These are phyloP conservation scores for Clamator glandarius DNA, from an alignment of 2,797 vertebrate genomes.

Conservation along the genomic window DNA sequence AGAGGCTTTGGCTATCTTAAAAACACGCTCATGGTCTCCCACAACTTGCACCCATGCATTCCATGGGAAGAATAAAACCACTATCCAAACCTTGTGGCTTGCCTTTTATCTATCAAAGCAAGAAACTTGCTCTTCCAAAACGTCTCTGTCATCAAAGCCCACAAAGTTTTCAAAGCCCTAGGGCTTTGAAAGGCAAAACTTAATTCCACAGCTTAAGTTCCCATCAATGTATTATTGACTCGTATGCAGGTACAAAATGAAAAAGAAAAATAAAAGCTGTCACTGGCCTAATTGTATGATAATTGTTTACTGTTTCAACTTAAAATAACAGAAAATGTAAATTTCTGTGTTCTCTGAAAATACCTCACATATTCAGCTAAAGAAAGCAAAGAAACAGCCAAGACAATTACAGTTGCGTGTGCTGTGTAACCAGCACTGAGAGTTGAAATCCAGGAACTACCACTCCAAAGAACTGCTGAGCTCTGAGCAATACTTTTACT, in stretches of 20 bases:
- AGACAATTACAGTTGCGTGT: neutral
- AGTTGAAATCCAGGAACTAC: neutral
- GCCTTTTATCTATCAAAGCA: neutral
- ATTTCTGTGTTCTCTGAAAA: neutral
- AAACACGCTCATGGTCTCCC: neutral
- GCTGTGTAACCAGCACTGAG: neutral
- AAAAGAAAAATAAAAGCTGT: neutral
- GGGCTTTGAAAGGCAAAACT: neutral
- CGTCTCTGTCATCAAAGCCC: fast-evolving
- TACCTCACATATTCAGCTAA: neutral
- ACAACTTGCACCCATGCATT: neutral
- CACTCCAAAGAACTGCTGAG: neutral
- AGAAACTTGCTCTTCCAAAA: neutral
- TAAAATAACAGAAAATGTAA: neutral
- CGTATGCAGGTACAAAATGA: neutral
- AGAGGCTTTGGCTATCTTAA: neutral
- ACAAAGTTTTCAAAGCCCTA: neutral
- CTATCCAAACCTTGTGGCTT: neutral
- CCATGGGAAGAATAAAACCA: neutral
- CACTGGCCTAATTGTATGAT: neutral
- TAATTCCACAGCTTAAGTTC: neutral
- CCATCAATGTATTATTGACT: neutral
- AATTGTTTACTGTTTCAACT: neutral
- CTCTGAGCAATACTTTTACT: neutral
- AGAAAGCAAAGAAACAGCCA: neutral